A percentile compares a stretch with the other conserved stretches of the same genome.
phyloP scores from a whole-genome alignment of 2,113 vertebrate genomes.

The Cottus gobio region DNA sequence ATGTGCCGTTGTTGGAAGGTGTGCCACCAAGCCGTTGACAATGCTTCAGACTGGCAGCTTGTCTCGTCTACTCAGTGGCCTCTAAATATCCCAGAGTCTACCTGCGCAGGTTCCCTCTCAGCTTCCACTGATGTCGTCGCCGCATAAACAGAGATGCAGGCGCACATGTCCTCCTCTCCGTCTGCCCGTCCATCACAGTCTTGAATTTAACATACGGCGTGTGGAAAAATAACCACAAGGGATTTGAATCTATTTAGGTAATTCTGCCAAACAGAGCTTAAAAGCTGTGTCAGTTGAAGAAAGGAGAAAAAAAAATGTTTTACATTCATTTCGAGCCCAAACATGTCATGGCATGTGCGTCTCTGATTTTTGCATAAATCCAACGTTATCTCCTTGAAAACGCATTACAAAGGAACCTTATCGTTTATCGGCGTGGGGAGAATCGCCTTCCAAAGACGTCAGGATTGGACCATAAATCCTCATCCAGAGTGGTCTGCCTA shows the following conservation, averaged over 20 bases:
- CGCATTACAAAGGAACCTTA: not conserved
- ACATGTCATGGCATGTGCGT: not conserved
- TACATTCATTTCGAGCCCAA: not conserved
- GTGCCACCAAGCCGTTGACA: slow-evolving; percentile 55
- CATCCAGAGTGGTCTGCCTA: not conserved
- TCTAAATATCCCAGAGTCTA: slow-evolving; percentile 31
- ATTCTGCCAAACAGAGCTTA: slow-evolving; percentile 9
- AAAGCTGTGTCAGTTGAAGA: not conserved
- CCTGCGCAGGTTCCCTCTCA: slow-evolving; percentile 13
- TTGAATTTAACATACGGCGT: slow-evolving; percentile 19
- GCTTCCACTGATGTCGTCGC: slow-evolving; percentile 11
- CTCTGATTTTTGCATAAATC: not conserved
- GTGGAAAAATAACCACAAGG: slow-evolving; percentile 14
- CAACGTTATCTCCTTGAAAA: not conserved
- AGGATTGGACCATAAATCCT: slow-evolving; percentile 16
- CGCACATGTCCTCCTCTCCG: slow-evolving; percentile 2
- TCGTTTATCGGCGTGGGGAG: not conserved
- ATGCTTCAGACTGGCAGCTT: slow-evolving; percentile 57
- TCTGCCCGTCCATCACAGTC: not conserved
- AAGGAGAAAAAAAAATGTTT: not conserved
- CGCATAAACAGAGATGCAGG: slow-evolving; percentile 40
- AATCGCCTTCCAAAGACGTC: not conserved
- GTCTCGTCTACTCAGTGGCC: slow-evolving; percentile 49
- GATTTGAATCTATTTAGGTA: slow-evolving; percentile 39
- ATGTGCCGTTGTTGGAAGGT: slow-evolving; percentile 46